Base-by-base conservation (phyloP, 2,113 vertebrate genomes). In the rat (Rattus norvegicus) region DNA sequence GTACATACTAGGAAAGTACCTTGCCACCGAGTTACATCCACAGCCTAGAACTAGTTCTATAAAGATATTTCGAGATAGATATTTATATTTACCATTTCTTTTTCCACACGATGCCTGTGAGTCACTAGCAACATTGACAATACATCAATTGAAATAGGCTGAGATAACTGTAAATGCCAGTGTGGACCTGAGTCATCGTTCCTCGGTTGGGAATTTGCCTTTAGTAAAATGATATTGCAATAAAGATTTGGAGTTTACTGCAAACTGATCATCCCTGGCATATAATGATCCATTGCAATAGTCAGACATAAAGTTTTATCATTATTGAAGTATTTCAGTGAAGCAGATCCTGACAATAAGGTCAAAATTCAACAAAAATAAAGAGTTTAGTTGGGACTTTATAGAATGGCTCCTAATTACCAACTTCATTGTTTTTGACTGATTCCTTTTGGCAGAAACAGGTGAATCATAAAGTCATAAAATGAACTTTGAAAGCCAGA, bases 401-500 rank as follows among this genome's bases (percentile, higher is more conserved):
- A 88, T 43, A 88, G 47, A 20, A 67, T 88, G 54, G 8, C 47
- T 70, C 49, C 61, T 91, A 76, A 91, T 73, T 94, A 72, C 39
- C 61, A 1, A 79, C 47, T 85, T 20, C 20, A 69, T 61, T 91
- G 13, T 13, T 8, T 39, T 95, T 77, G 54, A 86, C 47, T 59
- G 63, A 83, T 33, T 30, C 14, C 93, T 95, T 54, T 93, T 52
- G 26, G 47, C 77, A 96, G 90, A 67, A 75, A 52, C 1, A 73
- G n/a, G 61, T 92, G 80, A 81, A 81, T 88, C 47, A 89, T 43
- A 36, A 79, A 69, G 16, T 47, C 85, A 69, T 33, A 59, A 77
- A 91, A 95, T 94, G 28, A 93, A 83, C 90, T 90, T 89, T 89
- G 61, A 96, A 97, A 91, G 67, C 88, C 86, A 93, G 52, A 17